These are phyloP conservation scores for Notodonta ziczac DNA, from an alignment of 2,888 invertebrate species.

Conservation along the genomic window DNA sequence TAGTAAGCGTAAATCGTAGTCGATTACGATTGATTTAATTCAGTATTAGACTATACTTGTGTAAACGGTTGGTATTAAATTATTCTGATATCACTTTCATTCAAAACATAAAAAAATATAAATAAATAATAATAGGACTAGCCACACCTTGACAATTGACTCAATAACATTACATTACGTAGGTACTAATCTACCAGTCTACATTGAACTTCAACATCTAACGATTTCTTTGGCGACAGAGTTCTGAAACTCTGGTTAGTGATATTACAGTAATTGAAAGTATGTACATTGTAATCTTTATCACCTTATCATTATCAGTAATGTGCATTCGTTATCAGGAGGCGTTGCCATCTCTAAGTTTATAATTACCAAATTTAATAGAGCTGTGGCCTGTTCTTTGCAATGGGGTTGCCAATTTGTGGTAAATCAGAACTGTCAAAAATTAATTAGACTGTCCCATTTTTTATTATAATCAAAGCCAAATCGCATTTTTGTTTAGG, in stretches of 20 bases:
- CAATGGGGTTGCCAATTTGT: no score
- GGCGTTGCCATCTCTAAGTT: constrained; percentile 23
- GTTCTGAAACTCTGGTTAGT: constrained; percentile 9
- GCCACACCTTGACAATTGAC: constrained; percentile 26
- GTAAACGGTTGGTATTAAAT: not conserved
- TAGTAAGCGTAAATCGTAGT: no score
- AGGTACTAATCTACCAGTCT: not conserved
- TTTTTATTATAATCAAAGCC: no score
- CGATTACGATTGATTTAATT: no score
- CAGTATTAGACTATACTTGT: no score
- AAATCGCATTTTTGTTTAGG: no score
- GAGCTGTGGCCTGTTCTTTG: no score
- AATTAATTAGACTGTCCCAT: no score
- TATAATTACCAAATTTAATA: not conserved
- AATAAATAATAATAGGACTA: not conserved
- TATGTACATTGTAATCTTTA: not conserved
- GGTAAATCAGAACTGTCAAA: no score
- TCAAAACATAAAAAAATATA: not conserved
- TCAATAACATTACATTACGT: constrained; percentile 6
- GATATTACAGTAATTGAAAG: not conserved
- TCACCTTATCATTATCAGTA: constrained; percentile 30
- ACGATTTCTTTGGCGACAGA: not conserved
- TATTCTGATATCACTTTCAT: not conserved
- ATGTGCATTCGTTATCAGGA: constrained; percentile 32
- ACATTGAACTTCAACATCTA: not conserved